These are phyloP conservation scores for Mastacembelus armatus DNA, from an alignment of 2,797 vertebrate species.

Conservation along the genomic window DNA sequence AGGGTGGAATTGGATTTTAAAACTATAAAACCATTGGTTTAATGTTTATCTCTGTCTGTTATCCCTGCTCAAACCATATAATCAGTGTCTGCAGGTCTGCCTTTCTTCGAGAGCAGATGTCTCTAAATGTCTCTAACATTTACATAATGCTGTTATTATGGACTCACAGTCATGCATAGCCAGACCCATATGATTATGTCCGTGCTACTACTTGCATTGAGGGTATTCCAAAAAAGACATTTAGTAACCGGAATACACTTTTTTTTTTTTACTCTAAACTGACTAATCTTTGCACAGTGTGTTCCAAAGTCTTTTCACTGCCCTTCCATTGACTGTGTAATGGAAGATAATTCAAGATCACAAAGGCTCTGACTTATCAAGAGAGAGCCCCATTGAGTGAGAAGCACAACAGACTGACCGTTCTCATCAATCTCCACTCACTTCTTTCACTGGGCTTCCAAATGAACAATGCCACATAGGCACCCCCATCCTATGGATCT, in stretches of 20 bases:
- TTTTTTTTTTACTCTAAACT: slow-evolving; percentile 42
- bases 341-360: slow-evolving; percentile 79
- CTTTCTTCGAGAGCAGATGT: slow-evolving; percentile 50
- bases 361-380: slow-evolving; percentile 78
- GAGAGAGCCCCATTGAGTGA: slow-evolving; percentile 70
- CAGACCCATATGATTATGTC: slow-evolving; percentile 26
- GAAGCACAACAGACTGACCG: slow-evolving; percentile 64
- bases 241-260: slow-evolving; percentile 5
- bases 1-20: slow-evolving; percentile 78
- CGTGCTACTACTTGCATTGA: slow-evolving; percentile 21
- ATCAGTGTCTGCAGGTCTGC: slow-evolving; percentile 67
- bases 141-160: slow-evolving; percentile 38
- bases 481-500: slow-evolving; percentile 68
- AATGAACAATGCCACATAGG: slow-evolving; percentile 71
- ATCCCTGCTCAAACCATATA: slow-evolving; percentile 56
- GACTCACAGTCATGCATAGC: background rate
- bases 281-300: slow-evolving; percentile 61
- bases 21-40: slow-evolving; percentile 66
- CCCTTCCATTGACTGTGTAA: slow-evolving; percentile 70
- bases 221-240: slow-evolving; percentile 37
- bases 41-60: slow-evolving; percentile 72
- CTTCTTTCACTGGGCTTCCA: slow-evolving; percentile 59
- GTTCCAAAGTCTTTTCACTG: slow-evolving; percentile 65
- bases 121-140: slow-evolving; percentile 50
- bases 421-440: slow-evolving; percentile 79